A percentile compares a stretch with the other conserved stretches of the same genome.
These are phyloP conservation scores for Pavo muticus DNA, from an alignment of 2,113 vertebrate species.

Conservation along the genomic window DNA sequence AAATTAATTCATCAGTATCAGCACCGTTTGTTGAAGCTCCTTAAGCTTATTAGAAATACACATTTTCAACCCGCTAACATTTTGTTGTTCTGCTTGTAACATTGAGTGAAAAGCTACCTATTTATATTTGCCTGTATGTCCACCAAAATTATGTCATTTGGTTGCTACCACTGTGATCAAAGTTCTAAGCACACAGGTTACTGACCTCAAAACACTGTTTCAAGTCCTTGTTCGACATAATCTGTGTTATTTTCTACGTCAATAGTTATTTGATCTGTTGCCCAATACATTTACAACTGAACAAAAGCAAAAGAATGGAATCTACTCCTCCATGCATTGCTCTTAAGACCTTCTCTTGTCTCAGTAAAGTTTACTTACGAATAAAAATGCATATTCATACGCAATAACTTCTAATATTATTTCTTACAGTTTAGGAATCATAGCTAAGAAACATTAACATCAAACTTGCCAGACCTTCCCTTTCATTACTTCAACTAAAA, in stretches of 20 bases:
- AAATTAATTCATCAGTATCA: not conserved
- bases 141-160: not conserved
- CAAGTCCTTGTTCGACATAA: constrained; percentile 33
- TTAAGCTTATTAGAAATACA: not conserved
- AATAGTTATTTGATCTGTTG: constrained; percentile 8
- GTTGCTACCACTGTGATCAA: not conserved
- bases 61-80: not conserved
- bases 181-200: constrained; percentile 45
- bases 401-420: not conserved
- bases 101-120: not conserved
- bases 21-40: not conserved
- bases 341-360: not conserved
- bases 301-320: not conserved
- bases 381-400: not conserved
- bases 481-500: not conserved
- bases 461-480: not conserved
- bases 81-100: not conserved
- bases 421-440: not conserved
- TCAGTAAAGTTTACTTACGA: not conserved
- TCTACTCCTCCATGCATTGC: not conserved
- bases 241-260: constrained; percentile 15
- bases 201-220: constrained; percentile 21
- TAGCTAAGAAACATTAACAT: not conserved
- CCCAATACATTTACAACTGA: not conserved
- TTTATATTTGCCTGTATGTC: not conserved